Evolutionary conservation across 2,797 vertebrate species (phyloP).

Genomic region (Rhadinocentrus ornatus): DNA sequence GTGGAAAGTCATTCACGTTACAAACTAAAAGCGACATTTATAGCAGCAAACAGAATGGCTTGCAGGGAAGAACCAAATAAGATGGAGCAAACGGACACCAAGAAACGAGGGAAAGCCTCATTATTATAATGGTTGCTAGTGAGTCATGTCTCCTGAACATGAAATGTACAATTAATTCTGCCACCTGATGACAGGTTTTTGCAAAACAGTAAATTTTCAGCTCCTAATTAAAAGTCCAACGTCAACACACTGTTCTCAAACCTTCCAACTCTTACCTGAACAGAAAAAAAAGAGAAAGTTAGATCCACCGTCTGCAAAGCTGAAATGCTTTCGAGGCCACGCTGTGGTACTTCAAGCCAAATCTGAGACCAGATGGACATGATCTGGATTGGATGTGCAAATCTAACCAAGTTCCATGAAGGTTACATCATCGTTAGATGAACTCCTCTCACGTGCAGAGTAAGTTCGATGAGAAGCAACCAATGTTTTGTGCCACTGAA

Average conservation of each 20-base stretch:
- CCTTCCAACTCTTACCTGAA: slow-evolving; percentile 24
- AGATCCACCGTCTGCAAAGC: slow-evolving; percentile 36
- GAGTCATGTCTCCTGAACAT: slow-evolving; percentile 53
- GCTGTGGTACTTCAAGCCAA: slow-evolving; percentile 54
- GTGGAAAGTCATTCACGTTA: slow-evolving; percentile 79
- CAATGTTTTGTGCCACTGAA: slow-evolving; percentile 25
- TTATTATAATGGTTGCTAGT: slow-evolving; percentile 53
- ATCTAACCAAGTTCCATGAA: slow-evolving; percentile 13
- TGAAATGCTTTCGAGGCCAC: slow-evolving; percentile 43
- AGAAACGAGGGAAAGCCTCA: slow-evolving; percentile 48
- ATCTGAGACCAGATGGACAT: slow-evolving; percentile 30
- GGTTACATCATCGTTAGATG: slow-evolving; percentile 11
- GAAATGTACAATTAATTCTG: slow-evolving; percentile 55
- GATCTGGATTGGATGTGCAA: slow-evolving; percentile 68
- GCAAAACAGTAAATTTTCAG: slow-evolving; percentile 19
- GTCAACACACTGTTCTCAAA: slow-evolving; percentile 27
- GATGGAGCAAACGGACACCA: slow-evolving; percentile 84
- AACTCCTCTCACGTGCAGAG: slow-evolving; percentile 23
- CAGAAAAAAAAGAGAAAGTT: slow-evolving; percentile 51
- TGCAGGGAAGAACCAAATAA: slow-evolving; percentile 83
- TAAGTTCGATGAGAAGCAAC: slow-evolving; percentile 9
- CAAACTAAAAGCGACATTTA: slow-evolving; percentile 90
- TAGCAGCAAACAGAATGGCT: slow-evolving; percentile 94
- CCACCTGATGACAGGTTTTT: slow-evolving; percentile 20
- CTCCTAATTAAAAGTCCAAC: slow-evolving; percentile 10